These are phyloP conservation scores for Ceratitis capitata DNA, from an alignment of 1,140 invertebrate species.

Conservation along the genomic window DNA sequence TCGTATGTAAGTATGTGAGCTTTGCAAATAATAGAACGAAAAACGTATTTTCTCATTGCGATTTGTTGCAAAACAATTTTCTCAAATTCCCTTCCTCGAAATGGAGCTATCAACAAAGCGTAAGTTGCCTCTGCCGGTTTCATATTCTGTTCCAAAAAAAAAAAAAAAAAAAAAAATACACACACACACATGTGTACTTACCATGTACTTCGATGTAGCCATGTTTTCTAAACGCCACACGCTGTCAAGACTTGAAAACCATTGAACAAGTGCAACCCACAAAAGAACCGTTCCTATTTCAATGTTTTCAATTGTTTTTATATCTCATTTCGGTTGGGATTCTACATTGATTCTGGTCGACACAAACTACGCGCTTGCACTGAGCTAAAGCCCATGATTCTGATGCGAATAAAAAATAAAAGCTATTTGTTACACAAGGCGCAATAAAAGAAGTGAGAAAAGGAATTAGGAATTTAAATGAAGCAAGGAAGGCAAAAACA, in stretches of 20 bases:
- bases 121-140: background rate
- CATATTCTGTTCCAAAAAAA: too few species aligned
- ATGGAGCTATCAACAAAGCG: background rate
- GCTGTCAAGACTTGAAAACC: background rate
- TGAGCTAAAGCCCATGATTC: too few species aligned
- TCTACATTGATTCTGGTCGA: background rate
- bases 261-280: background rate
- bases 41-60: background rate
- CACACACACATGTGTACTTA: too few species aligned
- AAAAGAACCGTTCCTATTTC: background rate
- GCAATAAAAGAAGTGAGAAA: background rate
- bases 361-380: too few species aligned
- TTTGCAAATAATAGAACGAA: too few species aligned
- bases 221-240: background rate
- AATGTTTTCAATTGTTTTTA: background rate
- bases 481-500: background rate
- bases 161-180: too few species aligned
- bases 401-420: too few species aligned
- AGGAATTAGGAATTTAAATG: background rate
- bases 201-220: too few species aligned
- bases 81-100: background rate
- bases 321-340: background rate
- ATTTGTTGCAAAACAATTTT: slow-evolving; percentile 30
- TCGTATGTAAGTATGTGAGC: too few species aligned
- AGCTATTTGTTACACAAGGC: too few species aligned